These are phyloP conservation scores for Leguminivora glycinivorella DNA, from an alignment of 1,140 invertebrate genomes.

Conservation along the genomic window DNA sequence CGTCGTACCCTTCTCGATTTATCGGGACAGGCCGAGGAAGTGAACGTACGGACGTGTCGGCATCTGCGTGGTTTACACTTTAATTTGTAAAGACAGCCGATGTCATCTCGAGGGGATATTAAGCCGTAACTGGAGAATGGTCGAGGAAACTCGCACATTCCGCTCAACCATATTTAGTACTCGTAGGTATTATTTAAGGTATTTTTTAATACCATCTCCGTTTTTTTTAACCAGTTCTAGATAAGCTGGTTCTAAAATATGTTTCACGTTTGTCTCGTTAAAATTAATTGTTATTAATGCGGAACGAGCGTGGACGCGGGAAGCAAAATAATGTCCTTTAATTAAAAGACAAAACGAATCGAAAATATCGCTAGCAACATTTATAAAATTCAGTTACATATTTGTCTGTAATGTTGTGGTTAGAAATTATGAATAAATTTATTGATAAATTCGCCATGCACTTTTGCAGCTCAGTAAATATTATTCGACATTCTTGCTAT, in stretches of 20 bases:
- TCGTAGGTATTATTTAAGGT: no score
- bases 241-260: no score
- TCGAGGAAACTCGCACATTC: background rate
- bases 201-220: background rate
- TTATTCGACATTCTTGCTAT: no score
- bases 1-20: slow-evolving; percentile 46
- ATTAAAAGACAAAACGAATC: background rate
- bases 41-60: slow-evolving; percentile 37
- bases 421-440: no score
- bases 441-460: no score
- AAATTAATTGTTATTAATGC: background rate
- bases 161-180: background rate
- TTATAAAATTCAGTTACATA: background rate
- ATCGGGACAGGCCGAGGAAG: slow-evolving; percentile 40
- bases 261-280: no score
- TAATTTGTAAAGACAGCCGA: slow-evolving; percentile 46
- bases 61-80: slow-evolving; percentile 34
- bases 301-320: background rate
- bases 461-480: no score
- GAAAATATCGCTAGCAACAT: background rate
- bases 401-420: background rate
- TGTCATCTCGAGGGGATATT: slow-evolving; percentile 43
- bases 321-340: background rate
- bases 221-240: no score
- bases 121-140: slow-evolving; percentile 2